These are phyloP conservation scores for Lepisosteus oculatus DNA, from an alignment of 2,113 vertebrate species.

Conservation along the genomic window DNA sequence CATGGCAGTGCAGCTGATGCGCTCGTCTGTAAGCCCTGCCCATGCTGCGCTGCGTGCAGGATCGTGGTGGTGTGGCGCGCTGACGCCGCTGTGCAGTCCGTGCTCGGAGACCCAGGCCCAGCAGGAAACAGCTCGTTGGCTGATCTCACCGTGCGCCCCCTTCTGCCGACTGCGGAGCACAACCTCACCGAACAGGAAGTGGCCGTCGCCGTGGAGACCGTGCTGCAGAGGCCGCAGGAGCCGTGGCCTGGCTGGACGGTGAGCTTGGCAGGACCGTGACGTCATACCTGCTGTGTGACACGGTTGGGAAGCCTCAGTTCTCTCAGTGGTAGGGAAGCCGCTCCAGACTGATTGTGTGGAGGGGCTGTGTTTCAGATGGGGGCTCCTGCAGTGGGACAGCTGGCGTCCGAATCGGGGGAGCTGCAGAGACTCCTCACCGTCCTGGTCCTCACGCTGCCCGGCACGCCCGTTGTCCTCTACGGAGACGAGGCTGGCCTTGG, in stretches of 20 bases:
- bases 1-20: too few species aligned
- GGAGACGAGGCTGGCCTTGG: slow-evolving; percentile 41
- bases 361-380: slow-evolving; percentile 44
- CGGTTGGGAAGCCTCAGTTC: too few species aligned
- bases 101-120: slow-evolving; percentile 11
- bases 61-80: slow-evolving; percentile 60
- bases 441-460: slow-evolving; percentile 66
- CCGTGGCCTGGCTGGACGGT: slow-evolving; percentile 66
- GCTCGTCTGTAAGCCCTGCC: not conserved
- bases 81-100: slow-evolving; percentile 5
- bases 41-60: slow-evolving; percentile 31
- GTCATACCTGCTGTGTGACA: too few species aligned
- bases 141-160: slow-evolving; percentile 50
- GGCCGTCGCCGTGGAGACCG: slow-evolving; percentile 40
- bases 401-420: slow-evolving; percentile 22
- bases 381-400: slow-evolving; percentile 23
- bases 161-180: slow-evolving; percentile 44
- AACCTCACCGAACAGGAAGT: slow-evolving; percentile 47
- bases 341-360: not conserved
- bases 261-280: slow-evolving; percentile 3
- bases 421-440: slow-evolving; percentile 56
- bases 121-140: slow-evolving; percentile 47
- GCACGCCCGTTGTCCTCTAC: slow-evolving; percentile 56
- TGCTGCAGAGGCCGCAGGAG: slow-evolving; percentile 33
- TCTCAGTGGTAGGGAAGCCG: too few species aligned